Evolutionary conservation across 2,888 invertebrate species (phyloP).

Genomic region (Eulithis testata): DNA sequence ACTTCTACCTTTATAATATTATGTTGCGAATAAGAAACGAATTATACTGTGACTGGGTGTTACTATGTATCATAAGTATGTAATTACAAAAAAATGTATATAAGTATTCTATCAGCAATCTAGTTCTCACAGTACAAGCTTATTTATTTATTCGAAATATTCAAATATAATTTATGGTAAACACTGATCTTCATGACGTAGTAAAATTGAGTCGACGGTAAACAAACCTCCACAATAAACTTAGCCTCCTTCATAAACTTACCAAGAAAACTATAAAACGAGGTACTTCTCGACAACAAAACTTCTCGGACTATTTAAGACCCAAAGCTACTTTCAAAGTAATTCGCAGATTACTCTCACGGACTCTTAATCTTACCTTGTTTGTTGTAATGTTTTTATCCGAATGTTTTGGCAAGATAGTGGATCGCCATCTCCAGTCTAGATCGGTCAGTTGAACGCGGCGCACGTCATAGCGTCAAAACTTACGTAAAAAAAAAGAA

Average conservation of each 20-base stretch:
- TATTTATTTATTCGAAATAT: not conserved
- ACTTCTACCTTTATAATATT: no score
- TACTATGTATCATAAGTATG: no score
- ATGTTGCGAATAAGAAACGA: no score
- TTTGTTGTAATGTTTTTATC: slow-evolving; percentile 65
- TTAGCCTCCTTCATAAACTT: slow-evolving; percentile 11
- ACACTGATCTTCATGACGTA: not conserved
- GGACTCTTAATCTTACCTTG: slow-evolving; percentile 56
- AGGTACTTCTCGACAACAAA: slow-evolving; percentile 19
- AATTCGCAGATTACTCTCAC: slow-evolving; percentile 29
- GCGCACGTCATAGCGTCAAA: slow-evolving; percentile 61
- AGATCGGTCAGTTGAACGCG: slow-evolving; percentile 66
- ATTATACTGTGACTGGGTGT: no score
- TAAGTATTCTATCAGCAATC: no score
- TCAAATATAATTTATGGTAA: not conserved
- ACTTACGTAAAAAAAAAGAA: no score
- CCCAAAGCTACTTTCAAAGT: slow-evolving; percentile 23
- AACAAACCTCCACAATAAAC: slow-evolving; percentile 1
- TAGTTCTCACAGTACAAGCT: no score
- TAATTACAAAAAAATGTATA: not conserved
- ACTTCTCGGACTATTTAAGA: slow-evolving; percentile 31
- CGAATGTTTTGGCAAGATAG: slow-evolving; percentile 60
- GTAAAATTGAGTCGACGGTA: not conserved
- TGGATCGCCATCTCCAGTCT: slow-evolving; percentile 69
- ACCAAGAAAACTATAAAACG: slow-evolving; percentile 13